phyloP scores from a whole-genome alignment of 2,113 vertebrate genomes.

The Gila orcuttii region DNA sequence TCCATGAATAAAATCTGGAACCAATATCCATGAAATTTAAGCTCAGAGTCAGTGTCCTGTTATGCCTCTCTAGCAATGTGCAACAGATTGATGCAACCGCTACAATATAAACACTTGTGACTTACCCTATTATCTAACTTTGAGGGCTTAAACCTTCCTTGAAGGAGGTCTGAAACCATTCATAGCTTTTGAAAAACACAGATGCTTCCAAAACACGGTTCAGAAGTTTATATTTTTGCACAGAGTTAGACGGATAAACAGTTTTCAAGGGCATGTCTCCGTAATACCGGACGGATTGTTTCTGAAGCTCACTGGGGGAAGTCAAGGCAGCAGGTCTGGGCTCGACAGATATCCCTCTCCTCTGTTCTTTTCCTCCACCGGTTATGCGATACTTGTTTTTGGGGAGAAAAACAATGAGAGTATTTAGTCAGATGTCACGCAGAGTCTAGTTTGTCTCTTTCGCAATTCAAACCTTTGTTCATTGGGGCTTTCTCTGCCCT shows the following conservation, averaged over 20 bases:
- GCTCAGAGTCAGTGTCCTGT: slow-evolving; percentile 5
- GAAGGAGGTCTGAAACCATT: slow-evolving; percentile 58
- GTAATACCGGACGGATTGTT: slow-evolving; percentile 53
- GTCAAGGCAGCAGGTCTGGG: slow-evolving; percentile 64
- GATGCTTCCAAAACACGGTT: slow-evolving; percentile 64
- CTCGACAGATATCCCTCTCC: slow-evolving; percentile 56
- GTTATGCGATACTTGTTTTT: slow-evolving; percentile 79
- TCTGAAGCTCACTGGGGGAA: slow-evolving; percentile 57
- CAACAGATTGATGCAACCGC: slow-evolving; percentile 18
- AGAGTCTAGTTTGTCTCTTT: slow-evolving; percentile 78
- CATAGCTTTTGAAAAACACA: slow-evolving; percentile 63
- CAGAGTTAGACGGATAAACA: slow-evolving; percentile 65
- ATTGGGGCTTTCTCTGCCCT: slow-evolving; percentile 67
- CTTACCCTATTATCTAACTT: slow-evolving; percentile 34
- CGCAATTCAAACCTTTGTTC: slow-evolving; percentile 77
- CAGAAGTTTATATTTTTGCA: slow-evolving; percentile 71
- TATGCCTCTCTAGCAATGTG: slow-evolving; percentile 22
- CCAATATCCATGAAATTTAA: slow-evolving; percentile 24
- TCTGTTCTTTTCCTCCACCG: slow-evolving; percentile 59
- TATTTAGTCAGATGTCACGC: slow-evolving; percentile 80
- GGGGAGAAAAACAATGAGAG: slow-evolving; percentile 79
- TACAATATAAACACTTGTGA: slow-evolving; percentile 37
- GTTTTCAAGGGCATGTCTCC: slow-evolving; percentile 60
- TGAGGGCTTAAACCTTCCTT: slow-evolving; percentile 47
- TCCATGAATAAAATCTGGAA: slow-evolving; percentile 18